A percentile compares a stretch with the other conserved stretches of the same genome.
phyloP scores from a whole-genome alignment of 2,113 vertebrate species.

The Progne subis region DNA sequence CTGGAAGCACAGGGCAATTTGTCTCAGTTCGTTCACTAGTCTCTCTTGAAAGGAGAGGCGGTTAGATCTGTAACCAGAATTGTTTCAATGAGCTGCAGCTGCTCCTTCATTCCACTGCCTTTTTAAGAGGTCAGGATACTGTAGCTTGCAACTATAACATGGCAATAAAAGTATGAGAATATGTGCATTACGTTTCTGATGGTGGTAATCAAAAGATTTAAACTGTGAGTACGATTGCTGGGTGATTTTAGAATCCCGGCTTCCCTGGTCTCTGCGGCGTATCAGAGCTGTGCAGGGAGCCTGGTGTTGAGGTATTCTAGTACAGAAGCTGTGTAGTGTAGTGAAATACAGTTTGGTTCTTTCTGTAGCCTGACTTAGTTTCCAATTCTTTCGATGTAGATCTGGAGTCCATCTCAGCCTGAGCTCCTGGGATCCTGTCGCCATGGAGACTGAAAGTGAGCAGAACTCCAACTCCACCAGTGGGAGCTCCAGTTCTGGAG shows the following conservation, averaged over 20 bases:
- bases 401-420: constrained; percentile 52
- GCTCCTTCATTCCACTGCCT: not conserved
- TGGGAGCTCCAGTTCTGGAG: constrained; percentile 84
- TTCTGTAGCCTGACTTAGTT: constrained; percentile 11
- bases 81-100: not conserved
- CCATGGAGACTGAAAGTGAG: constrained; percentile 94
- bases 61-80: not conserved
- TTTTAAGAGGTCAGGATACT: not conserved
- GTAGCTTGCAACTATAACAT: not conserved
- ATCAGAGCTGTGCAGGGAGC: not conserved
- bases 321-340: not conserved
- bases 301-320: not conserved
- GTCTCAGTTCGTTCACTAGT: not conserved
- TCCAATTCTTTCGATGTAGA: constrained; percentile 19
- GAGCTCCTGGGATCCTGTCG: constrained; percentile 52
- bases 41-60: not conserved
- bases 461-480: constrained; percentile 87
- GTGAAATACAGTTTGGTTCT: not conserved
- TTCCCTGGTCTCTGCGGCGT: not conserved
- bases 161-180: not conserved
- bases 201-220: not conserved
- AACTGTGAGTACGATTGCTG: not conserved
- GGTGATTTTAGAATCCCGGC: not conserved
- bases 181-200: not conserved
- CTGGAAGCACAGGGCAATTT: not conserved